Evolutionary conservation across 2,113 vertebrate genomes (phyloP), one percentile per base, ranked within the genome.

Genomic region (Corapipo altera): DNA sequence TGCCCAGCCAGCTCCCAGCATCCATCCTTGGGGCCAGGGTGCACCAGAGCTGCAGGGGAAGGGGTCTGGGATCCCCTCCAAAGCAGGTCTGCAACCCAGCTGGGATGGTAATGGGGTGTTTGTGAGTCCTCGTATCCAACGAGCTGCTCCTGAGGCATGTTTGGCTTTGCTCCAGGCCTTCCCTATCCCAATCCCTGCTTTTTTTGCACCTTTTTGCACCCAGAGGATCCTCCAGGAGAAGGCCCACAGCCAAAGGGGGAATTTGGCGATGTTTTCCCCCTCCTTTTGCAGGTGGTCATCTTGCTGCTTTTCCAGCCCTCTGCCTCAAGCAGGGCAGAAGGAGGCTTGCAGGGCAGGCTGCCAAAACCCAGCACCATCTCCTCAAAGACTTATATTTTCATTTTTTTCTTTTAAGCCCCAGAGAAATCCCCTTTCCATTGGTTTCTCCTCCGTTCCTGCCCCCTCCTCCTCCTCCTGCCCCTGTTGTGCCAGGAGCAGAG

Each of bases 401-500:
- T 54, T 78, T 85, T 58, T 85, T 72, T 62, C 55, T 46, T 59
- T 32, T 43, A 91, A 96, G 75, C 69, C 48, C 51, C n/a, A 62
- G 72, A 82, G 83, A 92, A 95, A 90, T 88, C 67, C 35, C 59
- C 67, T 85, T 82, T 43, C 37, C 67, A 48, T 72, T 2, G 3
- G 65, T 74, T 86, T 93, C 1, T 16, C 48, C 91, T 81, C 61
- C 0, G 0, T 80, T 70, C 65, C 71, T 88, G 75, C 59, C 79
- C 66, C 82, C 51, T 66, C 72, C 52, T 72, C 33, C 58, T 73
- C 71, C 85, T 75, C 37, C 84, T 89, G 92, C 85, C 61, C 85
- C 89, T 62, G 11, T 97, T 75, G 91, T 96, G 91, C 84, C 95
- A 91, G 75, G 82, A 97, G 91, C 95, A 97, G 87, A 95, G 82